These are phyloP conservation scores for Hirtodrosophila confusa DNA, from an alignment of 2,888 invertebrate species.

Conservation along the genomic window DNA sequence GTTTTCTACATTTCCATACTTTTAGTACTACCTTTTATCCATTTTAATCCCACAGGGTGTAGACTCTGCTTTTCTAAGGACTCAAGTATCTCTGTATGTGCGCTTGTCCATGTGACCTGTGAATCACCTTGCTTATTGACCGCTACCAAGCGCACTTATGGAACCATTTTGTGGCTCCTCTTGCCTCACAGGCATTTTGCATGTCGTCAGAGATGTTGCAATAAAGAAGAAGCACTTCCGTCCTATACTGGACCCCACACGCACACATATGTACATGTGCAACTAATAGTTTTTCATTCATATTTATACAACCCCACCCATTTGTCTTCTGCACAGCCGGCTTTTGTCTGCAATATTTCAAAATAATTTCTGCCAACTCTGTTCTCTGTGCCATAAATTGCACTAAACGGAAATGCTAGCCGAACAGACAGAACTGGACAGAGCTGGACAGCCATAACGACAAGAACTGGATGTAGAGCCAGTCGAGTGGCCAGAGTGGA, in stretches of 20 bases:
- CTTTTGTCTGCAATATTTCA: constrained; percentile 70
- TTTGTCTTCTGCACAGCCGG: constrained; percentile 55
- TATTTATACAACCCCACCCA: constrained; percentile 40
- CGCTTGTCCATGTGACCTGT: constrained; percentile 7
- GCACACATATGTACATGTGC: constrained; percentile 6
- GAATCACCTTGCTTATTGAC: constrained; percentile 46
- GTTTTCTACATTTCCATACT: too few species aligned
- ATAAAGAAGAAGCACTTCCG: constrained; percentile 4
- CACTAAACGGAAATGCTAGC: constrained; percentile 49
- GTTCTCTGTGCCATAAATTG: constrained; percentile 48
- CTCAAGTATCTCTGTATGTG: not conserved
- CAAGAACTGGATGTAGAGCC: constrained; percentile 10
- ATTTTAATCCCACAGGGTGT: too few species aligned
- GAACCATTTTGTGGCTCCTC: constrained; percentile 17
- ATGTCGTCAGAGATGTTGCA: constrained; percentile 31
- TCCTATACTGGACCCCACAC: not conserved
- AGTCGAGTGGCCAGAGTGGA: constrained; percentile 49
- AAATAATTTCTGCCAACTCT: constrained; percentile 63
- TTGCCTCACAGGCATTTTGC: constrained; percentile 26
- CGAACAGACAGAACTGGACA: constrained; percentile 4
- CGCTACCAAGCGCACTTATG: constrained; percentile 26
- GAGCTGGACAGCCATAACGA: constrained; percentile 16
- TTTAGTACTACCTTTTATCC: too few species aligned
- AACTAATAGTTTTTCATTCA: constrained; percentile 68
- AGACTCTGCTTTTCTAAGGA: too few species aligned